phyloP scores from a whole-genome alignment of 35 echinoderm and acorn worm species.

The Apostichopus japonicus region DNA sequence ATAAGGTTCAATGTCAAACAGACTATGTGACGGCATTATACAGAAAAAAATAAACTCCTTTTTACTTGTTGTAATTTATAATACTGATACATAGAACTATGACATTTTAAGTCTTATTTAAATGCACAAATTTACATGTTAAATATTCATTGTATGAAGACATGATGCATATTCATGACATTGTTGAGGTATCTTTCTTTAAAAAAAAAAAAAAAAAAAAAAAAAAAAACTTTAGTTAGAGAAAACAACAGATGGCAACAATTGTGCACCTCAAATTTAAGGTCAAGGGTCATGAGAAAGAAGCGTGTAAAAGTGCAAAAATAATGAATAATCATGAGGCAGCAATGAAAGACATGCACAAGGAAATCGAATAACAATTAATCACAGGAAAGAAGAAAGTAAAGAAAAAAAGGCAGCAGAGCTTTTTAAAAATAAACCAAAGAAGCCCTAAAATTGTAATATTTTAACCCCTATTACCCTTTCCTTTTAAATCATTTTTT shows the following conservation, averaged over 20 bases:
- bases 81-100: conserved; percentile 67
- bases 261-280: neutral
- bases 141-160: conserved; percentile 49
- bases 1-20: neutral
- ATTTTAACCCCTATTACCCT: neutral
- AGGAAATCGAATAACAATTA: conserved; percentile 10
- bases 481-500: neutral
- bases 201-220: neutral
- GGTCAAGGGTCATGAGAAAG: neutral
- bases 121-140: conserved; percentile 53
- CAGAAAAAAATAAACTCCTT: conserved; percentile 51
- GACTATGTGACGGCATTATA: conserved; percentile 24
- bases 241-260: neutral
- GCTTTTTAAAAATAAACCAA: neutral
- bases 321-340: conserved; percentile 42
- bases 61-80: conserved; percentile 52
- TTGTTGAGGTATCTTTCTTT: conserved; percentile 36
- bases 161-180: conserved; percentile 23
- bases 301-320: conserved; percentile 32
- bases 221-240: neutral
- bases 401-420: neutral
- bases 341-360: conserved; percentile 65
- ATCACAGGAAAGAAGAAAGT: neutral
- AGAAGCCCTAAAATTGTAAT: neutral
- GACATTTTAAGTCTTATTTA: conserved; percentile 35